Evolutionary conservation across 1,140 invertebrate species (phyloP), one percentile per base, ranked within the genome.

Genomic region (Caenorhabditis remanei): DNA sequence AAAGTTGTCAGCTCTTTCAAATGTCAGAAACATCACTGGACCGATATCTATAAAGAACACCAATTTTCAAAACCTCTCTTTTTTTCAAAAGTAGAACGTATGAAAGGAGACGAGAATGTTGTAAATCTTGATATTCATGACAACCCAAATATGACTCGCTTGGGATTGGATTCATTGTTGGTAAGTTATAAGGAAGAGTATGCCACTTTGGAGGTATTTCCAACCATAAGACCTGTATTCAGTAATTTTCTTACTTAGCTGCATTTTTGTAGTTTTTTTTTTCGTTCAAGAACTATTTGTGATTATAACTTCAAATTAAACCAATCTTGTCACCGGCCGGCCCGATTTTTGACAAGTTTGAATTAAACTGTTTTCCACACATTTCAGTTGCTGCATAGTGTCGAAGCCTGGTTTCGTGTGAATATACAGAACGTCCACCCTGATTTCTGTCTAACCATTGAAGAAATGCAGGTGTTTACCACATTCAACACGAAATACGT

Each of bases 361-460:
- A n/a, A n/a, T n/a, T n/a, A n/a, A n/a, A n/a, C n/a, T n/a, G n/a
- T n/a, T n/a, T n/a, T n/a, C n/a, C n/a, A n/a, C n/a, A n/a, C n/a
- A n/a, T n/a, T 53, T 8, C 50, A 53, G 50, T 53, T 3, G 3
- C 16, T 53, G 1, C 11, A 53, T 16, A 53, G 11, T 11, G 9
- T 53, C 50, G 56, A 24, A 0, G 19, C 2, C 4, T 65, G 61
- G 61, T 65, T 32, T 16, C 4, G 14, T 9, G 11, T 65, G 6
- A 71, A 43, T 14, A 19, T 71, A 4, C 3, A 43, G 19, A 71
- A 71, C 41, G 7, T 16, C 5, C 65, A 79, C 41, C 43, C 71
- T 7, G 71, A 79, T 8, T 79, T 79, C n/a, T 79, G 71, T 79
- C 21, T 79, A n/a, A 50, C 71, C 24, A 79, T 50, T 21, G 71